Percentiles rank a stretch among this genome's conserved stretches.
phyloP scores from a whole-genome alignment of 2,797 vertebrate species.

The Microctenopoma stevenorrisi region DNA sequence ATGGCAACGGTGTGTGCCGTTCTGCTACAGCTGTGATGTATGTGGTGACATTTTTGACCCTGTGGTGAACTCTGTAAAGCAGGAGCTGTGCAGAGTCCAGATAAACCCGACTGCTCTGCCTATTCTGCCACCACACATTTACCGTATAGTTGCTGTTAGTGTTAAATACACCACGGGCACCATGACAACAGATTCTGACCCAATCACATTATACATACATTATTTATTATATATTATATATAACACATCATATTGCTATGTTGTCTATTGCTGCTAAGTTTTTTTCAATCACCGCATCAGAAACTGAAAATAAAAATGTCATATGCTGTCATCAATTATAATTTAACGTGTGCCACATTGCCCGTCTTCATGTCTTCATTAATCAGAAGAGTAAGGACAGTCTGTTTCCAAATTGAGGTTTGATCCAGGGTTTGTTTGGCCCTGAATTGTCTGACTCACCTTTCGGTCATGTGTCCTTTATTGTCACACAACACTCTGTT shows the following conservation, averaged over 20 bases:
- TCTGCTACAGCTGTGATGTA: constrained; percentile 85
- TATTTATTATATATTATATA: too few relatives aligned
- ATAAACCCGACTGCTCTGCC: constrained; percentile 43
- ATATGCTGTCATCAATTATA: constrained; percentile 2
- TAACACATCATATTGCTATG: constrained; percentile 5
- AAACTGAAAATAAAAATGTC: neutral
- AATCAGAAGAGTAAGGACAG: constrained; percentile 16
- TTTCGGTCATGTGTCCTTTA: constrained; percentile 57
- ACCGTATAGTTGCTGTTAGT: constrained; percentile 27
- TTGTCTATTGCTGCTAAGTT: neutral
- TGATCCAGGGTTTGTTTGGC: constrained; percentile 66
- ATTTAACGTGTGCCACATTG: constrained; percentile 1
- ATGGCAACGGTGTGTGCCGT: constrained; percentile 79
- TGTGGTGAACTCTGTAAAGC: constrained; percentile 76
- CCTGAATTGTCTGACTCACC: constrained; percentile 44
- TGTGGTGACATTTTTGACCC: constrained; percentile 83
- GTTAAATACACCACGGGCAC: constrained; percentile 11
- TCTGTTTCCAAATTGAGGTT: constrained; percentile 21
- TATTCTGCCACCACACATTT: constrained; percentile 26
- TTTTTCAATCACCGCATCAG: neutral
- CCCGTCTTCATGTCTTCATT: constrained; percentile 4
- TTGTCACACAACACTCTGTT: constrained; percentile 64
- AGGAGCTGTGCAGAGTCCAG: constrained; percentile 53
- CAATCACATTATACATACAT: neutral
- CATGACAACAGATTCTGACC: constrained; percentile 41